phyloP scores from a whole-genome alignment of 2,888 invertebrate genomes.

The Rotaria socialis region DNA sequence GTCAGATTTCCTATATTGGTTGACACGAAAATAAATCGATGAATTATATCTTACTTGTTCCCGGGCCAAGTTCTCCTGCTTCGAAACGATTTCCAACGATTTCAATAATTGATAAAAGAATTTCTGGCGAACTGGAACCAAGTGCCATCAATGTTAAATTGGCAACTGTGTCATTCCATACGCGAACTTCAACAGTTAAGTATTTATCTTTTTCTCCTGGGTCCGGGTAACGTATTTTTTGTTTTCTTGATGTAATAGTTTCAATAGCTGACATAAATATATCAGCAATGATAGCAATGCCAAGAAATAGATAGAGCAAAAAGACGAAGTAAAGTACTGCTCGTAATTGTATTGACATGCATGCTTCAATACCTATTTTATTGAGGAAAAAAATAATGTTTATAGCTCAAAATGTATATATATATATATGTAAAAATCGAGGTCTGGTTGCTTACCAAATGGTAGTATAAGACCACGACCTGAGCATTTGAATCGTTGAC shows the following conservation, averaged over 20 bases:
- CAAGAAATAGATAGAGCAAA: slow-evolving; percentile 8
- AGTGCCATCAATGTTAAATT: slow-evolving; percentile 65
- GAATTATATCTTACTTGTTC: slow-evolving; percentile 59
- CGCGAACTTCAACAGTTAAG: slow-evolving; percentile 48
- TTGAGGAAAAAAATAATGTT: not conserved
- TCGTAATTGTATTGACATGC: slow-evolving; percentile 33
- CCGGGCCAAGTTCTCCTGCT: slow-evolving; percentile 63
- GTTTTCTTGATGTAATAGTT: slow-evolving; percentile 63
- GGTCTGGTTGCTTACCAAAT: not conserved
- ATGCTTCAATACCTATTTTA: slow-evolving; percentile 33
- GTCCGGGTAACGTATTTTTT: slow-evolving; percentile 55
- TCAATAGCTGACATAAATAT: slow-evolving; percentile 66
- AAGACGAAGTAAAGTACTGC: slow-evolving; percentile 1
- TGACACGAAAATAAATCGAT: too few relatives aligned
- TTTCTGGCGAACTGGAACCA: slow-evolving; percentile 65
- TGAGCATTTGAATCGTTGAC: slow-evolving; percentile 2
- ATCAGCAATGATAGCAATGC: slow-evolving; percentile 63
- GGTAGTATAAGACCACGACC: slow-evolving; percentile 22
- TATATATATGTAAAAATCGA: not conserved
- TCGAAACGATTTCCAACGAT: slow-evolving; percentile 59
- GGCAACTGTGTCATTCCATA: slow-evolving; percentile 65
- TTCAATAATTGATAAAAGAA: slow-evolving; percentile 63
- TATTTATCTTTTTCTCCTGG: slow-evolving; percentile 50
- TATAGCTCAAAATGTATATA: too few relatives aligned
- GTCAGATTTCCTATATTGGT: too few relatives aligned